Percentiles rank a stretch among this genome's conserved stretches.
Conservation (phyloP, 1,140 invertebrate genomes). For the Drosophila nannoptera region DNA sequence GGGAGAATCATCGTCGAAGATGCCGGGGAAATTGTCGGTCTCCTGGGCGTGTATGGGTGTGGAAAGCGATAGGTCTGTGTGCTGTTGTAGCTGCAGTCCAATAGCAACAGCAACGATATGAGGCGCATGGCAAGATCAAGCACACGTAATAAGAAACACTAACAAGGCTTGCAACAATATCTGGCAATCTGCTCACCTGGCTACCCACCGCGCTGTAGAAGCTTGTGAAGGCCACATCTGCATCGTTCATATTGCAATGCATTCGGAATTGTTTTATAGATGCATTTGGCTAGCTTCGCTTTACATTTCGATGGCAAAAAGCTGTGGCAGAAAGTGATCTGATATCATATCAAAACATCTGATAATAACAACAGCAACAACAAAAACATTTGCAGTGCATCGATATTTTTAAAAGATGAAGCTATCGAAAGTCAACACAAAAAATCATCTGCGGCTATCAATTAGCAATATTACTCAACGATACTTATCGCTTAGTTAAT, state of each 20-base stretch:
- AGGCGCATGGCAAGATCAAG: slow-evolving; percentile 32
- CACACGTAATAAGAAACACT: slow-evolving; percentile 2
- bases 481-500: not conserved
- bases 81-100: slow-evolving; percentile 40
- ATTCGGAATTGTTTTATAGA: slow-evolving; percentile 34
- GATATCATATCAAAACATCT: slow-evolving; percentile 52
- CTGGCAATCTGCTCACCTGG: slow-evolving; percentile 43
- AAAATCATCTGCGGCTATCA: not conserved
- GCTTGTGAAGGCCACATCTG: slow-evolving; percentile 52
- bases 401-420: slow-evolving; percentile 3
- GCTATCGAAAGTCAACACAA: slow-evolving; percentile 18
- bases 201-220: slow-evolving; percentile 47
- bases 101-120: slow-evolving; percentile 23
- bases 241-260: slow-evolving; percentile 64
- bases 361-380: slow-evolving; percentile 39
- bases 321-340: slow-evolving; percentile 28
- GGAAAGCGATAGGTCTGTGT: slow-evolving; percentile 56
- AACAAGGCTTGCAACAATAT: no score
- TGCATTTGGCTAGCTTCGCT: slow-evolving; percentile 45
- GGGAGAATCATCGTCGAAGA: slow-evolving; percentile 60
- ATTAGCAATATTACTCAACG: not conserved
- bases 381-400: slow-evolving; percentile 27
- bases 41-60: slow-evolving; percentile 62
- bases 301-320: slow-evolving; percentile 36
- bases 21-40: slow-evolving; percentile 50